Base-by-base conservation (phyloP, 2,113 vertebrate species). In the Tyrannus savana region DNA sequence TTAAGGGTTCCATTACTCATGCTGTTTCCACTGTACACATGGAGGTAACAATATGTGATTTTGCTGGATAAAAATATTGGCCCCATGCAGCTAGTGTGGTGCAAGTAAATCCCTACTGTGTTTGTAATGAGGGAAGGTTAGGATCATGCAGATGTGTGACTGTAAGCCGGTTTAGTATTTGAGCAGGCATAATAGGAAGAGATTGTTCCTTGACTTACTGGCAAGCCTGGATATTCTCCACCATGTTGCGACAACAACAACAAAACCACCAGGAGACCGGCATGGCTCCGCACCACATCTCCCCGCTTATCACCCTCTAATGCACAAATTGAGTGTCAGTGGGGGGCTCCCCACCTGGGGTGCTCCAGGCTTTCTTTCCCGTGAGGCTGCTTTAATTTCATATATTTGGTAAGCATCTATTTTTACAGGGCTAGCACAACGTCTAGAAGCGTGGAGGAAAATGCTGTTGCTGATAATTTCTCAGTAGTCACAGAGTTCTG, bases 1-100 rank as follows among this genome's bases (percentile, higher is more conserved):
- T 98, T 98, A 98, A 98, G 97, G 97, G 85, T 97, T 97, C 97
- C 85, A 96, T 97, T 97, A 95, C 93, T 97, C 97, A 92, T 81
- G 97, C 97, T 98, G 98, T 96, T 98, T 94, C 95, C 91, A 27
- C 97, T 94, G 96, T 97, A 97, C 90, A 95, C 95, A 92, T 66
- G 72, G 95, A 98, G 97, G 97, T 96, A 97, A 97, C 97, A 97
- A 96, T 92, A 84, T 97, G 95, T 96, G 97, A 97, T 98, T 98
- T 97, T 91, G 93, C 90, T 95, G 96, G 97, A 98, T 97, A 96
- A 97, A 97, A 98, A 96, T 96, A 96, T 91, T 95, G 96, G 95
- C 97, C 89, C 78, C 98, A 95, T 84, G 96, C 97, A 74, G 97
- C 87, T 91, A 92, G 81, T 50, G 27, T 92, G 95, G 96, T 78